Evolutionary conservation across 2,888 invertebrate genomes (phyloP).

Genomic region (Ptycholaimellus sp.): DNA sequence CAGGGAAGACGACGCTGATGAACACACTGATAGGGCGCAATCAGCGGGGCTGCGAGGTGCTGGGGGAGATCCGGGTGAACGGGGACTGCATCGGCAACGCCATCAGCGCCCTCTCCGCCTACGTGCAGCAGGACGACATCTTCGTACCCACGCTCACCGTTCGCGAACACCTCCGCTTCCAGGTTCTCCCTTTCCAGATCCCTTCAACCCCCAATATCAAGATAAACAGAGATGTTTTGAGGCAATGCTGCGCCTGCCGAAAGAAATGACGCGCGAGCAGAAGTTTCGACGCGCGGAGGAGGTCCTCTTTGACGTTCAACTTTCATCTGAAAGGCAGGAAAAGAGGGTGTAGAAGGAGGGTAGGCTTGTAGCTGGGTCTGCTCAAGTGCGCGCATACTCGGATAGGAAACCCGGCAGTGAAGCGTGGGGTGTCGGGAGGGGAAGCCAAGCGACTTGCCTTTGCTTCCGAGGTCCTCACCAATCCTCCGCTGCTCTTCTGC

Average conservation of each 20-base stretch:
- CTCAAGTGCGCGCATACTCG: slow-evolving; percentile 65
- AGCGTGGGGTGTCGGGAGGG: slow-evolving; percentile 44
- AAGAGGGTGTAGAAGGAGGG: slow-evolving; percentile 73
- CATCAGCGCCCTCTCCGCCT: slow-evolving; percentile 17
- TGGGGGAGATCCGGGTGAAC: slow-evolving; percentile 19
- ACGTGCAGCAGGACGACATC: slow-evolving; percentile 24
- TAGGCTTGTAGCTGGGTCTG: slow-evolving; percentile 58
- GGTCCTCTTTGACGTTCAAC: slow-evolving; percentile 44
- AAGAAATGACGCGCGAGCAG: slow-evolving; percentile 44
- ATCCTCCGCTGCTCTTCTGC: slow-evolving; percentile 79
- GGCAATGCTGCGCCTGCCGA: slow-evolving; percentile 59
- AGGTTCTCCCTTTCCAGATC: too few species aligned
- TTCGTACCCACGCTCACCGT: slow-evolving; percentile 23
- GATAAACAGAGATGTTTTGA: slow-evolving; percentile 19
- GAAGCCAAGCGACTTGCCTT: slow-evolving; percentile 39
- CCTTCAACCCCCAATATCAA: background rate
- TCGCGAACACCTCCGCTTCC: slow-evolving; percentile 20
- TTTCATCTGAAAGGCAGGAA: slow-evolving; percentile 35
- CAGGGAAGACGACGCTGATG: slow-evolving; percentile 75
- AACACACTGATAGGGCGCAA: slow-evolving; percentile 44
- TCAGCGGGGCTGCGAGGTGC: slow-evolving; percentile 17
- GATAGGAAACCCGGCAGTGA: slow-evolving; percentile 61
- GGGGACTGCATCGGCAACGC: slow-evolving; percentile 11
- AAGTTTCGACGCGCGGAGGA: slow-evolving; percentile 56
- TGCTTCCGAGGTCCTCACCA: slow-evolving; percentile 61